Conservation (phyloP, 2,888 invertebrate species). For the Pheosia tremula region DNA sequence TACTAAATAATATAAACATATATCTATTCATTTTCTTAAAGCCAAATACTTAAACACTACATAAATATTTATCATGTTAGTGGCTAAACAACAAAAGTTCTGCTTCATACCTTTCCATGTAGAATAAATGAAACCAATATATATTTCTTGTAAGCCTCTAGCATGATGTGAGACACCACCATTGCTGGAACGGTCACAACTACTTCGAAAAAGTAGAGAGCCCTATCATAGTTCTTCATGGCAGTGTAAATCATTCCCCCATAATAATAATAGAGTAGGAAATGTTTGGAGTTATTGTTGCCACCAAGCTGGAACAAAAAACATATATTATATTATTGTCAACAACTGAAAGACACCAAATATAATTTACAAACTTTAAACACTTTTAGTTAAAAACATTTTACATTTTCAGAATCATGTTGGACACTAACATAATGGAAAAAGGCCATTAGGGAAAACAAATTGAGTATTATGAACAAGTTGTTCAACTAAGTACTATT, state of each 20-base stretch:
- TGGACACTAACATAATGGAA: too few relatives aligned
- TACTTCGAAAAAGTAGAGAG: constrained; percentile 97
- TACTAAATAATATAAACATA: too few relatives aligned
- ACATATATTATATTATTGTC: constrained; percentile 4
- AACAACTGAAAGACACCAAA: constrained; percentile 8
- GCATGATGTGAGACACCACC: constrained; percentile 98
- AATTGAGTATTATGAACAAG: too few relatives aligned
- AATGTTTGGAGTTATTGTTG: constrained; percentile 94
- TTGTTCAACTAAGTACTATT: too few relatives aligned
- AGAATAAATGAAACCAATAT: constrained; percentile 95
- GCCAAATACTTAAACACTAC: neutral
- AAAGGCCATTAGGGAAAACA: too few relatives aligned
- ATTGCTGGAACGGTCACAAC: constrained; percentile 97
- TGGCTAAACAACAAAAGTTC: neutral
- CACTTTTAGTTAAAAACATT: too few relatives aligned
- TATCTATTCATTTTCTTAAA: too few relatives aligned
- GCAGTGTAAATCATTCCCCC: constrained; percentile 99
- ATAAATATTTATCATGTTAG: neutral
- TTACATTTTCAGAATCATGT: too few relatives aligned
- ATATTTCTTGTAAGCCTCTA: constrained; percentile 98
- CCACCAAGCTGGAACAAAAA: constrained; percentile 85
- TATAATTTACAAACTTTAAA: neutral
- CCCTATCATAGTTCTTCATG: constrained; percentile 95
- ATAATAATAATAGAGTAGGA: constrained; percentile 97
- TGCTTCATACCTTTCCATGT: constrained; percentile 93